These are phyloP conservation scores for Cephalotes varians DNA, from an alignment of 2,888 invertebrate species.

Conservation along the genomic window DNA sequence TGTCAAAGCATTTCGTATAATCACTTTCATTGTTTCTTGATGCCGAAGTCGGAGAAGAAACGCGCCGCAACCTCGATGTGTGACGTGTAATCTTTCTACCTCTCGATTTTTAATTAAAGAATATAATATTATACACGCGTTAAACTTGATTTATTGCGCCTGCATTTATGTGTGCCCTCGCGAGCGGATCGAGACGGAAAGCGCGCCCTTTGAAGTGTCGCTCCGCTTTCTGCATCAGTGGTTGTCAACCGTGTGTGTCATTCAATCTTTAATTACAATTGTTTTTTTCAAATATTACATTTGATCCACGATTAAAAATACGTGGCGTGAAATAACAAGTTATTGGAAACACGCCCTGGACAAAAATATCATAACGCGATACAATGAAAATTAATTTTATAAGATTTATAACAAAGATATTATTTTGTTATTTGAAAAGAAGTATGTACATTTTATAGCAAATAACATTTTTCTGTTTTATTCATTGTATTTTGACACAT, in stretches of 20 bases:
- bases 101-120: constrained; percentile 81
- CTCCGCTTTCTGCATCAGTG: constrained; percentile 65
- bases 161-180: constrained; percentile 59
- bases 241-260: constrained; percentile 62
- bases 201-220: constrained; percentile 69
- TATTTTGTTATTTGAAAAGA: constrained; percentile 2
- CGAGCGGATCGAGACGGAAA: constrained; percentile 56
- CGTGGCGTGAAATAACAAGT: constrained; percentile 13
- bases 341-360: constrained; percentile 9
- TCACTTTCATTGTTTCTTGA: constrained; percentile 41
- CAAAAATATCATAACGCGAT: constrained; percentile 6
- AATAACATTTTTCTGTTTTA: background rate
- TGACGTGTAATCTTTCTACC: constrained; percentile 77
- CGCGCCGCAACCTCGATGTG: constrained; percentile 59
- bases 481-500: background rate
- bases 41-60: constrained; percentile 38
- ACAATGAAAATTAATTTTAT: constrained; percentile 9
- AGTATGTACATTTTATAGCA: background rate
- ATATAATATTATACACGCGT: constrained; percentile 79
- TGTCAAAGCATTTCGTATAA: constrained; percentile 37
- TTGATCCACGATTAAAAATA: constrained; percentile 38
- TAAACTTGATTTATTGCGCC: constrained; percentile 78
- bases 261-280: constrained; percentile 43
- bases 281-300: constrained; percentile 19
- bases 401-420: background rate